phyloP scores from a whole-genome alignment of 1,140 invertebrate species.

The Drosophila seguyi region DNA sequence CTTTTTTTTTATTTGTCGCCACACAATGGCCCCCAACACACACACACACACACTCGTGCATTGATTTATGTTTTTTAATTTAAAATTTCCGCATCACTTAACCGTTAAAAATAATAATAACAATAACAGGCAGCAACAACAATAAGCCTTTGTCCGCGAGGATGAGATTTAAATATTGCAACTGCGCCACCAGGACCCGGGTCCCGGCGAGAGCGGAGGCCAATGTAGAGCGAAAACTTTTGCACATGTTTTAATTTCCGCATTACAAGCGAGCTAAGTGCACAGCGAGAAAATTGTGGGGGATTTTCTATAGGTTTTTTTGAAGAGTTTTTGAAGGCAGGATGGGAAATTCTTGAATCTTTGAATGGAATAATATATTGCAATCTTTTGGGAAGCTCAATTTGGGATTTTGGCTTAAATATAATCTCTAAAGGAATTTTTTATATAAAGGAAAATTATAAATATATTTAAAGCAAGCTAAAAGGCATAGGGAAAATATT shows the following conservation, averaged over 20 bases:
- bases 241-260: slow-evolving; percentile 81
- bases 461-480: no score
- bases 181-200: slow-evolving; percentile 5
- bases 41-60: slow-evolving; percentile 56
- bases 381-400: not conserved
- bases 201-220: slow-evolving; percentile 1
- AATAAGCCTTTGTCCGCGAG: slow-evolving; percentile 58
- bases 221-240: slow-evolving; percentile 60
- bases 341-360: not conserved
- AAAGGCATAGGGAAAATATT: no score
- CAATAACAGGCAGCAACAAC: slow-evolving; percentile 56
- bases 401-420: not conserved
- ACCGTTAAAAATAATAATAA: slow-evolving; percentile 83
- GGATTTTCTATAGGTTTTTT: no score
- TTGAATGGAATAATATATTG: not conserved
- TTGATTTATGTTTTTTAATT: slow-evolving; percentile 85
- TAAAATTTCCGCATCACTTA: slow-evolving; percentile 85
- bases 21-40: slow-evolving; percentile 39
- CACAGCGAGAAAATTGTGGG: not conserved
- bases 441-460: not conserved
- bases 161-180: slow-evolving; percentile 75
- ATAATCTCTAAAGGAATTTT: no score
- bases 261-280: slow-evolving; percentile 59
- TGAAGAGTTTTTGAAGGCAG: not conserved
- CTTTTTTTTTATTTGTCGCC: slow-evolving; percentile 2